These are phyloP conservation scores for Hermaeophaga mercurialis DNA, from an alignment of 2,888 invertebrate genomes.

Conservation along the genomic window DNA sequence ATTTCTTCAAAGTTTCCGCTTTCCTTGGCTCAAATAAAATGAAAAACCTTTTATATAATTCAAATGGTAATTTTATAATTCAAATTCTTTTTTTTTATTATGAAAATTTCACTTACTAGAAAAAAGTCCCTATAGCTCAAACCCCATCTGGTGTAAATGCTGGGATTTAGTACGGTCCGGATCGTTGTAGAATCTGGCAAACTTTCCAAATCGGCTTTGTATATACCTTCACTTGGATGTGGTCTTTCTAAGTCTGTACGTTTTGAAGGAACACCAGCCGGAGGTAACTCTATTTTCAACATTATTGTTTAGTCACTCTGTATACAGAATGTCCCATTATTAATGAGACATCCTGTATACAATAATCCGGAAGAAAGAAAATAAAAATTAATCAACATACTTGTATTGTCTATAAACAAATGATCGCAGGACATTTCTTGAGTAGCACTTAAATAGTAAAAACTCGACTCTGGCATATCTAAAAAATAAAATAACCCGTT, in stretches of 20 bases:
- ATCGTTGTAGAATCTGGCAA: constrained; percentile 52
- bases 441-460: constrained; percentile 48
- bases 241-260: constrained; percentile 46
- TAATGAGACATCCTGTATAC: too few relatives aligned
- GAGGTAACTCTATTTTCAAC: constrained; percentile 43
- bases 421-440: constrained; percentile 49
- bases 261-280: constrained; percentile 49
- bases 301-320: too few relatives aligned
- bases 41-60: background rate
- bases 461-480: constrained; percentile 46
- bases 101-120: constrained; percentile 42
- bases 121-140: constrained; percentile 56
- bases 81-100: background rate
- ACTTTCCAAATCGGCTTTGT: constrained; percentile 48
- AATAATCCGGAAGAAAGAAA: too few relatives aligned
- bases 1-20: constrained; percentile 53
- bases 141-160: constrained; percentile 56
- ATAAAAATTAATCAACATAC: too few relatives aligned
- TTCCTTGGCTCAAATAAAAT: constrained; percentile 47
- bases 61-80: too few relatives aligned
- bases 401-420: constrained; percentile 48
- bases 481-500: too few relatives aligned
- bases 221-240: constrained; percentile 42
- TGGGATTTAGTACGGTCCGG: constrained; percentile 55
- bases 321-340: too few relatives aligned